Evolutionary conservation across 2,888 invertebrate species (phyloP), one percentile per base, ranked within the genome.

Genomic region (Plebejus melissa): DNA sequence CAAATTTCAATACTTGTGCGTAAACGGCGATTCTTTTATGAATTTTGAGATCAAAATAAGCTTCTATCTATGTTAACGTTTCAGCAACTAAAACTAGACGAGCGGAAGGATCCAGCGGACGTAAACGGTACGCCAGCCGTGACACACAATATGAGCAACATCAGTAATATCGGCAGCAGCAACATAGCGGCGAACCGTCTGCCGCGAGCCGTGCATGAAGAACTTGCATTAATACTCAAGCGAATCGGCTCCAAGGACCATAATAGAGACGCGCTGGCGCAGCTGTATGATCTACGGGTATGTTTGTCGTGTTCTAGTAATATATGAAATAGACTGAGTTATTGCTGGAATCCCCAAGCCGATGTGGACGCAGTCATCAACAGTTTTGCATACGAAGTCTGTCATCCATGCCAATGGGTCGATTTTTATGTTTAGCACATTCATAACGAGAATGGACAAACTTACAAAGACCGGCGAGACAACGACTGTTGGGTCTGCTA

Each of bases 171-270:
- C 83, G 16, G 83, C 81, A 16, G 84, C 80, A 77, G 78, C 79
- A 76, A 70, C 90, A 95, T 86, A 91, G 79, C 84, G 1, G 82
- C 87, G 9, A 87, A 87, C 22, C 84, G 95, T 0, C 90, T 97
- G 77, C 96, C 97, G 4, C 96, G 97, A 82, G 95, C 95, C 28
- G 96, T 96, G n/a, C 98, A 98, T 84, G 98, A 97, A 79, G 96
- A 97, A 81, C 91, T 99, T 77, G 97, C 97, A 0, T 97, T 97
- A 83, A 98, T 98, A 83, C 97, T 98, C 82, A 97, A 97, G 88
- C 96, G 98, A 82, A 98, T 98, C 83, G 98, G 98, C 60, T 96
- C 96, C 72, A 98, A 97, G 88, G 97, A 98, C 79, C 97, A 97
- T 78, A 97, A 97, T 3, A 94, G 95, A 80, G 95, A 98, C 88